A percentile compares a stretch with the other conserved stretches of the same genome.
These are phyloP conservation scores for Xenopus borealis DNA, from an alignment of 2,113 vertebrate genomes.

Conservation along the genomic window DNA sequence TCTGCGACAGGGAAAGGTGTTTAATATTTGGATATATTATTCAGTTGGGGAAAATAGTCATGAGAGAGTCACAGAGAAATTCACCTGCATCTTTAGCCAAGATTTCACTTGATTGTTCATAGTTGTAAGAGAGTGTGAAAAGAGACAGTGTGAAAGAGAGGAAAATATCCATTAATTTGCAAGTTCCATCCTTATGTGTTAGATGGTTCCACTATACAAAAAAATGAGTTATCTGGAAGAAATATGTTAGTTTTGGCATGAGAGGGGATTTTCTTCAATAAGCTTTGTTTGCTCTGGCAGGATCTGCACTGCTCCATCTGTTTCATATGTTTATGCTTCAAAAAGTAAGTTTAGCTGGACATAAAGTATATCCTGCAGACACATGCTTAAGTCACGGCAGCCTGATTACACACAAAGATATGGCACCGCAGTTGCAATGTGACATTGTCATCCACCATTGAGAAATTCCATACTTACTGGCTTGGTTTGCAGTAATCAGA, in stretches of 20 bases:
- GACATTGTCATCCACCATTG: neutral
- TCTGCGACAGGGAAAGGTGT: too few relatives aligned
- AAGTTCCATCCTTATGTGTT: conserved; percentile 62
- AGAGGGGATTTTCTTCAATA: conserved; percentile 58
- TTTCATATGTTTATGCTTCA: conserved; percentile 71
- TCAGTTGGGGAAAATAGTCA: neutral
- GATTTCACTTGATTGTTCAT: conserved; percentile 5
- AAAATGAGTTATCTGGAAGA: conserved; percentile 57
- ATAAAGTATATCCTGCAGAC: conserved; percentile 48
- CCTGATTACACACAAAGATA: conserved; percentile 29
- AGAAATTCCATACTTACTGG: too few relatives aligned
- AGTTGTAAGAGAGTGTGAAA: too few relatives aligned
- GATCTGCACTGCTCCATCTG: conserved; percentile 64
- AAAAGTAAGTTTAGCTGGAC: conserved; percentile 51
- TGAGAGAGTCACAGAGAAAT: conserved; percentile 10
- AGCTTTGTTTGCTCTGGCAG: conserved; percentile 68
- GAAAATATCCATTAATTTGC: conserved; percentile 50
- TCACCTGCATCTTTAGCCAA: neutral
- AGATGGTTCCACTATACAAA: conserved; percentile 56
- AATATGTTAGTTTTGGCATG: conserved; percentile 68
- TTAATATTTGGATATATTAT: too few relatives aligned
- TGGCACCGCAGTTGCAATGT: neutral
- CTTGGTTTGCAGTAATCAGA: neutral
- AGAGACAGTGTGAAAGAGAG: conserved; percentile 16
- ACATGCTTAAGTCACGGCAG: conserved; percentile 51